Conservation (phyloP, 1,140 invertebrate species). For the Drosophila auraria region DNA sequence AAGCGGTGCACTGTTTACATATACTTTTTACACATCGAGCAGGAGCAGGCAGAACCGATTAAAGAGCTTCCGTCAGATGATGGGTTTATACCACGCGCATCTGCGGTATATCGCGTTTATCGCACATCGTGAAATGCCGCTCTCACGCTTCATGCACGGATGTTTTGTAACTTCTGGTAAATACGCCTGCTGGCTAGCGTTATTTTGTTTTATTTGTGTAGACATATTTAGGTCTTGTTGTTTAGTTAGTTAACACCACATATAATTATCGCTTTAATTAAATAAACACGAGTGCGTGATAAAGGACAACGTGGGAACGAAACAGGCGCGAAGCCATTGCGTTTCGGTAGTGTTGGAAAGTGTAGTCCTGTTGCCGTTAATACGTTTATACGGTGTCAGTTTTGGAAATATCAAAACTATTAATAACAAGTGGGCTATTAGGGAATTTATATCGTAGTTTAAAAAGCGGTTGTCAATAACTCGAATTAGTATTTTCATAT, state of each 20-base stretch:
- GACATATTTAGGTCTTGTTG: not conserved
- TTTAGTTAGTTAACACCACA: not conserved
- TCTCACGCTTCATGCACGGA: conserved; percentile 11
- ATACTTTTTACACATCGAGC: conserved; percentile 38
- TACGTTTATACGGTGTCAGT: conserved; percentile 2
- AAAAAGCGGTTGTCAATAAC: not conserved
- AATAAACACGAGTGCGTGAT: conserved; percentile 22
- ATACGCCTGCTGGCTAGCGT: not conserved
- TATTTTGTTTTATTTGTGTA: not conserved
- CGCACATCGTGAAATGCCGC: conserved; percentile 32
- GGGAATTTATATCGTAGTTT: no score
- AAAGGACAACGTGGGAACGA: conserved; percentile 32
- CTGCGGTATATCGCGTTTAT: conserved; percentile 20
- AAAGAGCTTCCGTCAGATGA: conserved; percentile 48
- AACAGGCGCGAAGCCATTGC: conserved; percentile 12
- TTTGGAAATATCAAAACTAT: not conserved
- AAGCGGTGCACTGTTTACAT: conserved; percentile 42
- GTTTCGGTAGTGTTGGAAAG: conserved; percentile 31
- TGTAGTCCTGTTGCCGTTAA: conserved; percentile 10
- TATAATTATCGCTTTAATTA: no score
- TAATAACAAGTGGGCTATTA: not conserved
- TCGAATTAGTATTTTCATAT: no score
- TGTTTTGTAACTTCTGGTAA: not conserved
- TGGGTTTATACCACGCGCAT: conserved; percentile 33
- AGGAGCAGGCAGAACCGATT: conserved; percentile 46